Base-by-base conservation (phyloP, 2,113 vertebrate genomes). In the Laterallus jamaicensis region DNA sequence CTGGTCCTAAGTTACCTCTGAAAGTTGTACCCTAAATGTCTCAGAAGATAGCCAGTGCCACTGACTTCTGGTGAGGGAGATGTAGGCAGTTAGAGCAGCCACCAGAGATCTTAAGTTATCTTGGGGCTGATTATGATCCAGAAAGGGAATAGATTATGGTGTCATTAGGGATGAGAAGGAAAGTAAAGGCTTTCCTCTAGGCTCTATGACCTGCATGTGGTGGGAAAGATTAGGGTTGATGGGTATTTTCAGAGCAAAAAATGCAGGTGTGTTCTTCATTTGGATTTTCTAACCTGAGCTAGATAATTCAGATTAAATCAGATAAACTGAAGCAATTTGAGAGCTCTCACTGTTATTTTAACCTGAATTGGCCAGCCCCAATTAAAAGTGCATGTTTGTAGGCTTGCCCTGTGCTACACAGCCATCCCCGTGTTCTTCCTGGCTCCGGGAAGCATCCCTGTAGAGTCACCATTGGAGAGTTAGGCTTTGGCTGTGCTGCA, bases 301-400 rank as follows among this genome's bases (percentile, higher is more conserved):
- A 82, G 58, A 73, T 85, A 94, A 89, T 58, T 91, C 89, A 58
- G 44, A 58, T 95, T 73, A 60, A 82, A 93, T 37, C 39, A 84
- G 73, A 42, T 71, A 88, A 73, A 70, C 59, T 13, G 42, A 73
- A 81, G 29, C 35, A 84, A 69, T 79, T 25, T 75, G 77, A 92
- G 54, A 83, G 29, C 47, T 26, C 24, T 86, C 37, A 60, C 52
- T 91, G 47, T 84, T 89, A 40, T 60, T 95, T 92, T 71, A 75
- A 82, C 26, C 80, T 37, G 73, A 78, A 44, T 37, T 93, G 62
- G 58, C 62, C 74, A 79, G 39, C 58, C 24, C 26, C 25, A 39
- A 12, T 82, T 71, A 68, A 79, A 83, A 91, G 35, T 3, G 20
- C 32, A 0, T 50, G 25, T 77, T 11, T 93, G 62, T 40, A 78